phyloP scores from a whole-genome alignment of 2,113 vertebrate species.

The Chlamydotis undulata region DNA sequence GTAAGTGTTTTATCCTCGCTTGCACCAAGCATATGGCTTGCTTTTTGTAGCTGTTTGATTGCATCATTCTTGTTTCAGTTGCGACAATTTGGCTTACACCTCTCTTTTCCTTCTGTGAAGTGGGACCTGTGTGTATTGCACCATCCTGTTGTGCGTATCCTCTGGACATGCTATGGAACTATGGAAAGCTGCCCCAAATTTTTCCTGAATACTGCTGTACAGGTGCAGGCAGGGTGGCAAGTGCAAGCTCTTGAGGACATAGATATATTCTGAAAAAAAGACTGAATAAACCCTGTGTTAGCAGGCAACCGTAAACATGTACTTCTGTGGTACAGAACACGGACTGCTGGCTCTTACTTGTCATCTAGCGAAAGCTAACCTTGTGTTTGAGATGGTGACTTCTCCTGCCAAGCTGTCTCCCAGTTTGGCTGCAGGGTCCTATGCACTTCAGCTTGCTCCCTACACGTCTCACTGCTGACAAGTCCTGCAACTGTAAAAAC shows the following conservation, averaged over 20 bases:
- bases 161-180: background rate
- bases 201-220: background rate
- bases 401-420: background rate
- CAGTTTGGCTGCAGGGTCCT: background rate
- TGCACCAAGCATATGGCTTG: background rate
- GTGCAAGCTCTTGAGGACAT: background rate
- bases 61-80: background rate
- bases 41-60: background rate
- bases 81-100: background rate
- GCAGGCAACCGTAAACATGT: background rate
- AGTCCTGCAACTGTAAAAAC: background rate
- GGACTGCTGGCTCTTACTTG: background rate
- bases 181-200: background rate
- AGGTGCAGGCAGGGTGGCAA: background rate
- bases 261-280: background rate
- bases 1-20: background rate
- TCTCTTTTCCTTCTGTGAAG: background rate
- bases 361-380: background rate
- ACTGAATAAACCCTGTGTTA: background rate
- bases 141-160: accelerated
- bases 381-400: background rate
- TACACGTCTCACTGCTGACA: accelerated
- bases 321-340: background rate
- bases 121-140: background rate
- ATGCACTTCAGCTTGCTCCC: background rate